Evolutionary conservation across 2,888 invertebrate genomes (phyloP), one percentile per base, ranked within the genome.

Genomic region (Meteorus cinctellus): DNA sequence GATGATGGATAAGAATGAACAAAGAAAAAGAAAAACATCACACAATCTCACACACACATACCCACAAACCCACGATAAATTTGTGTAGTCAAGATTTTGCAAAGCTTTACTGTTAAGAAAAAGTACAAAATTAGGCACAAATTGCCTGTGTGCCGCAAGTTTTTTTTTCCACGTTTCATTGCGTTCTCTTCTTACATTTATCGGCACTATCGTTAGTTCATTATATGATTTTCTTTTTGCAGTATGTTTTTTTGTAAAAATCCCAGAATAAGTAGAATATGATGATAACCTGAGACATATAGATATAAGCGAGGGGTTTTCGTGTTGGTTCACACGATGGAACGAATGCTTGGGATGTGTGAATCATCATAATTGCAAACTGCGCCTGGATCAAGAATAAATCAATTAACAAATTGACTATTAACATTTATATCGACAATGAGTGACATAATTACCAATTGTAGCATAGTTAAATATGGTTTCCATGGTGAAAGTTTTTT

Each of bases 241-340:
- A 84, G 82, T 94, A 94, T 68, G 92, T 91, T 73, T 91, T 91
- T 79, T 90, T 91, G 82, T 93, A 95, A 87, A 95, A 95, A 74
- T 94, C 91, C 81, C 93, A 93, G 84, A 95, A 95, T 91, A 95
- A 92, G 86, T 93, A 94, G 84, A 93, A 94, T 66, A 95, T 93
- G 73, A 93, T 87, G 75, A 91, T 78, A 3, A 95, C 91, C 81
- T 94, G 94, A 0, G 92, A 91, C 79, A 93, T 90, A 86, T 92
- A 95, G 74, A 94, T 85, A 0, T 86, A 77, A 0, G 92, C 89
- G 1, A 94, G 83, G 0, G 90, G 87, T 24, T 90, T 87, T 0
- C 92, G 91, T 1, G 92, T 83, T 5, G 88, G 91, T 0, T 91
- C 89, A 81, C 95, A 95, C 70, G 91, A 90, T 0, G 93, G 92